Evolutionary conservation across 2,888 invertebrate genomes (phyloP), one percentile per base, ranked within the genome.

Genomic region (Drosophila pegasa): DNA sequence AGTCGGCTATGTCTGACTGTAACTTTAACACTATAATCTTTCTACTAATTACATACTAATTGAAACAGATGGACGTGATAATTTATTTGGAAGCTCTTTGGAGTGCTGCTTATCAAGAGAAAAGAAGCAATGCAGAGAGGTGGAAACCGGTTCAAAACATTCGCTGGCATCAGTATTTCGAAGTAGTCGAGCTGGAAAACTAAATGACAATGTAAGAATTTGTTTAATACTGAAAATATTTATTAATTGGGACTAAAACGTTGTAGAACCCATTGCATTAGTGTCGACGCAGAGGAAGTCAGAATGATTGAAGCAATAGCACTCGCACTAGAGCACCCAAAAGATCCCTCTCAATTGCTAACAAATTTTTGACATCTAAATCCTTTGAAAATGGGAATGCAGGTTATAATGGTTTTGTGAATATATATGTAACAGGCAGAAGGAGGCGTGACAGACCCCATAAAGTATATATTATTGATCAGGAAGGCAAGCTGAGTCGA

Each of bases 31-130:
- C 16, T 8, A 16, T 4, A 4, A 6, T 33, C 27, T 45, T 35
- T n/a, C 10, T 33, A 54, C n/a, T 54, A n/a, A 27, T 45, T 10
- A 27, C 2, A 16, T 16, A 16, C 20, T 41, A 9, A 25, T 58
- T 50, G 1, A 56, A 37, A 18, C 20, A 79, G 80, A 51, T 60
- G 64, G 60, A 18, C 63, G 78, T 16, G 68, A 61, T 38, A 47
- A 69, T 91, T 93, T 75, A 95, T 98, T 98, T 89, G 98, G 98
- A 9, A 95, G 97, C 75, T 95, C 97, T 2, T 93, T 98, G 77
- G 94, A 95, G 56, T 96, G 96, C 90, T 98, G 98, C 90, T 94
- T 98, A 81, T 95, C 96, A 89, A 96, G 97, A 81, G 98, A 98
- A 92, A 75, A 79, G 33, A 87, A 88, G 50, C 70, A 71, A 16